Percentiles rank a stretch among this genome's conserved stretches.
phyloP scores from a whole-genome alignment of 53 echinoderm and acorn worm species.

The Actinopyga echinites region DNA sequence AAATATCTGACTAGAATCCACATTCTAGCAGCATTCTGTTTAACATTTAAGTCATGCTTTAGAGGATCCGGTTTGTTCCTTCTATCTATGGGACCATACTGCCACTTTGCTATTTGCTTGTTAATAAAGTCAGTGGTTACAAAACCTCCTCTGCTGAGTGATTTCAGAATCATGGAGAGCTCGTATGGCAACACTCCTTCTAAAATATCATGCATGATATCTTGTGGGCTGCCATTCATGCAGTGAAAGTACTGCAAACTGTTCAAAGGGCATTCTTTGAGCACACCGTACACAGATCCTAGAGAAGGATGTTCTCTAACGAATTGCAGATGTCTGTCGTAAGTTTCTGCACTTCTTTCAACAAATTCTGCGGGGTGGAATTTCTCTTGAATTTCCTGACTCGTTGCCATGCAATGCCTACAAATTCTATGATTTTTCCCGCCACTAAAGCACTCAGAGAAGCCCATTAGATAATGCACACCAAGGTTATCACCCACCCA shows the following conservation, averaged over 20 bases:
- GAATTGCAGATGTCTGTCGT: background rate
- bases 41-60: background rate
- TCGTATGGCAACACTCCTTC: conserved; percentile 13
- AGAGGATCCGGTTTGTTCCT: conserved; percentile 1
- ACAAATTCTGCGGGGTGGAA: background rate
- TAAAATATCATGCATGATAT: background rate
- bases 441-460: conserved; percentile 8
- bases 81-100: conserved; percentile 1
- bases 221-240: conserved; percentile 16
- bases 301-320: background rate
- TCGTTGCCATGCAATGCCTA: conserved; percentile 23
- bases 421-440: conserved; percentile 7
- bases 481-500: conserved; percentile 11
- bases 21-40: conserved; percentile 27
- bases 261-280: conserved; percentile 14
- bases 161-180: background rate
- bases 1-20: conserved; percentile 1
- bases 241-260: conserved; percentile 22
- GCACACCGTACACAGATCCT: background rate
- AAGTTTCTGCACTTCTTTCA: background rate
- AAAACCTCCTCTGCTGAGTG: background rate
- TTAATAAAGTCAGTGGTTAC: background rate
- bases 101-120: background rate
- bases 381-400: background rate
- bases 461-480: background rate